Conservation (phyloP, 2,113 vertebrate genomes). For the Sander lucioperca region DNA sequence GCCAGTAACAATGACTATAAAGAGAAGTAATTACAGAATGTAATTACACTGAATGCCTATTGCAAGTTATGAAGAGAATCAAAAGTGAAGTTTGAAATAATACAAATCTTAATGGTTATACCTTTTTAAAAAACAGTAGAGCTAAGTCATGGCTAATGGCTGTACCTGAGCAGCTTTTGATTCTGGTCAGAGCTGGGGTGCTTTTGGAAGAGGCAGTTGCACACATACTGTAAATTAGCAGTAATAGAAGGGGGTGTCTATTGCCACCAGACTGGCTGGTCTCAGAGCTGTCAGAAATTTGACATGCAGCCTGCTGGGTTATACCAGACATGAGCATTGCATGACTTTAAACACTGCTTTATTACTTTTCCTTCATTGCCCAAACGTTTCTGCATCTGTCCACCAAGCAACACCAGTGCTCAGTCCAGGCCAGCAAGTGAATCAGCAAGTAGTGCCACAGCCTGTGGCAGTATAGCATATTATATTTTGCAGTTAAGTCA, state of each 20-base stretch:
- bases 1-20: background rate
- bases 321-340: background rate
- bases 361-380: background rate
- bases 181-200: background rate
- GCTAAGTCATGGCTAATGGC: background rate
- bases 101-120: background rate
- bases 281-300: conserved; percentile 6
- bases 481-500: background rate
- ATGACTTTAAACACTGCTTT: background rate
- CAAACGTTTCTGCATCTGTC: background rate
- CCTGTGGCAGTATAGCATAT: background rate
- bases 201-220: background rate
- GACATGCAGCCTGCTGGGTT: conserved; percentile 7
- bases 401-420: background rate
- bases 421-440: background rate
- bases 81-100: background rate
- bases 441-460: background rate
- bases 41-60: background rate
- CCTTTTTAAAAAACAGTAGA: background rate
- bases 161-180: background rate
- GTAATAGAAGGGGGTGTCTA: background rate
- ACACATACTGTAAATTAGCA: background rate
- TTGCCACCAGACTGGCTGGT: background rate
- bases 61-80: background rate
- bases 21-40: background rate